These are phyloP conservation scores for Portevinia maculata DNA, from an alignment of 2,888 invertebrate species.

Conservation along the genomic window DNA sequence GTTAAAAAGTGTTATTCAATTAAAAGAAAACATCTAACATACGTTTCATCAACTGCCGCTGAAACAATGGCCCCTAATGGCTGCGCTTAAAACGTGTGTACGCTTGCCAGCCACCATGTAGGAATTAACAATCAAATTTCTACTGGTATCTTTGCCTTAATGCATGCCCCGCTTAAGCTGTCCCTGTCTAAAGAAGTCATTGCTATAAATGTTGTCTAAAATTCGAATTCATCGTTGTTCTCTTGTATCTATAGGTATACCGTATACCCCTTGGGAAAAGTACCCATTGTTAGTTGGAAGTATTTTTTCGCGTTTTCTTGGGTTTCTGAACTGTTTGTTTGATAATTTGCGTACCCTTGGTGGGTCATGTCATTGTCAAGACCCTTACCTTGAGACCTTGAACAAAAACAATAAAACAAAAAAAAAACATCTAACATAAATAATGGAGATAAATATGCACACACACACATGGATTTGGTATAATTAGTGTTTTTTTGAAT, in stretches of 20 bases:
- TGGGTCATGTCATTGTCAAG: conserved; percentile 54
- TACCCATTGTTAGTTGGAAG: conserved; percentile 24
- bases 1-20: no score
- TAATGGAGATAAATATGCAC: no score
- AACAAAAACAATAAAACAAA: conserved; percentile 10
- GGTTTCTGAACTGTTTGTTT: conserved; percentile 15
- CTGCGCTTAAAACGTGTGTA: not conserved
- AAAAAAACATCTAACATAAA: not conserved
- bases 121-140: conserved; percentile 19
- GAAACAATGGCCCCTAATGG: no score
- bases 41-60: no score
- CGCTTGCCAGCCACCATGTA: not conserved
- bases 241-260: not conserved
- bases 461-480: conserved; percentile 3
- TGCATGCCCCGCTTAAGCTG: not conserved
- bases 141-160: conserved; percentile 11
- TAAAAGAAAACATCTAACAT: no score
- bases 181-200: conserved; percentile 9
- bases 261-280: conserved; percentile 20
- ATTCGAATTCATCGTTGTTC: conserved; percentile 4
- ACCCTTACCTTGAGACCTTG: conserved; percentile 50
- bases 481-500: not conserved
- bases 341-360: conserved; percentile 43
- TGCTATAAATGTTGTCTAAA: conserved; percentile 23
- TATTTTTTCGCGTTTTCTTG: conserved; percentile 12